Evolutionary conservation across 1,140 invertebrate species (phyloP).

Genomic region (Tribolium castaneum): DNA sequence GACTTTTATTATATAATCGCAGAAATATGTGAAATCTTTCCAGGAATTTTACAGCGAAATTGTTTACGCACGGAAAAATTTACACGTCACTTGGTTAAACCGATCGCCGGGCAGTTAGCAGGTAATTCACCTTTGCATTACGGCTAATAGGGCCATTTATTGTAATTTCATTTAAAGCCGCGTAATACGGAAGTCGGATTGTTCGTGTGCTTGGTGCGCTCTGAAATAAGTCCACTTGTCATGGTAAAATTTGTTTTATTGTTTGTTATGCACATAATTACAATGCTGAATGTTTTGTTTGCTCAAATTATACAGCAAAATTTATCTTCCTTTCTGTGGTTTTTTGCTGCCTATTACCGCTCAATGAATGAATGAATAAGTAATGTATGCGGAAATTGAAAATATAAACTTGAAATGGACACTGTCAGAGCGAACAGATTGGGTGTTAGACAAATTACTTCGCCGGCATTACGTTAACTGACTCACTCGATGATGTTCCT

Average conservation of each 20-base stretch:
- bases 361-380: not conserved
- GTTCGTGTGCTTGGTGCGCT: not conserved
- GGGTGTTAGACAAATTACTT: not conserved
- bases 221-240: not conserved
- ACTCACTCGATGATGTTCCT: not conserved
- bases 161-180: slow-evolving; percentile 11
- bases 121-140: slow-evolving; percentile 21
- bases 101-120: not conserved
- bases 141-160: not conserved
- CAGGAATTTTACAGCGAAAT: not conserved
- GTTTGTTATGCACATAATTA: no score
- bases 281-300: not conserved
- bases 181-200: not conserved
- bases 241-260: no score
- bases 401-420: not conserved
- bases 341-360: not conserved
- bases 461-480: not conserved
- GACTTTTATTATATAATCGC: not conserved
- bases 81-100: not conserved
- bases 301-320: not conserved
- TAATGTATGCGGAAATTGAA: not conserved
- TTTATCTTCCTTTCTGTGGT: not conserved
- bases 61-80: slow-evolving; percentile 1
- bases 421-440: not conserved
- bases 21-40: not conserved